Conservation (phyloP, 2,797 vertebrate species). For the Alca torda region DNA sequence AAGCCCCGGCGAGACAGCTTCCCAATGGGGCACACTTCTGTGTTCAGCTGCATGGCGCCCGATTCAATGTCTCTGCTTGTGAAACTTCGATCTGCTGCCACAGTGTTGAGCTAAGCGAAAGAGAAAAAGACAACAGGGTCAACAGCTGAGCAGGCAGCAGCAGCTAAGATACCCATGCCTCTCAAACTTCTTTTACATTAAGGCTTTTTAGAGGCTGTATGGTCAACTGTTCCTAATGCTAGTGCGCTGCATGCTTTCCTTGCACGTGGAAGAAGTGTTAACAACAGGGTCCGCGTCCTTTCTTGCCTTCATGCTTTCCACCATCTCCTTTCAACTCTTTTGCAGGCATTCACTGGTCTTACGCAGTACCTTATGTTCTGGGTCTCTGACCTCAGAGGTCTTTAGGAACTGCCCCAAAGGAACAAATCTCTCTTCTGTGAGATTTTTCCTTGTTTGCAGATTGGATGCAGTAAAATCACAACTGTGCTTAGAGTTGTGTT, state of each 20-base stretch:
- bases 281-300: neutral
- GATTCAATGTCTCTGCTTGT: conserved; percentile 72
- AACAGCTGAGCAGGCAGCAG: neutral
- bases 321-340: neutral
- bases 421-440: neutral
- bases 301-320: neutral
- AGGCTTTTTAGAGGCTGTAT: neutral
- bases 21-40: conserved; percentile 70
- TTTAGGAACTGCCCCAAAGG: neutral
- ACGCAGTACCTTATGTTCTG: neutral
- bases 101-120: conserved; percentile 72
- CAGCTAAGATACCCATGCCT: neutral
- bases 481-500: neutral
- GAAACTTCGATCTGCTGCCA: conserved; percentile 80
- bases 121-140: neutral
- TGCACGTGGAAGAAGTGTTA: neutral
- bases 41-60: conserved; percentile 71
- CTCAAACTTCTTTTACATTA: neutral
- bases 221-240: neutral
- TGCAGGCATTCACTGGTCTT: neutral
- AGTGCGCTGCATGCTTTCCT: neutral
- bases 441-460: neutral
- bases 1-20: conserved; percentile 76
- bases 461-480: neutral
- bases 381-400: neutral